Evolutionary conservation across 2,888 invertebrate genomes (phyloP).

Genomic region (Philhelius pedissequus): DNA sequence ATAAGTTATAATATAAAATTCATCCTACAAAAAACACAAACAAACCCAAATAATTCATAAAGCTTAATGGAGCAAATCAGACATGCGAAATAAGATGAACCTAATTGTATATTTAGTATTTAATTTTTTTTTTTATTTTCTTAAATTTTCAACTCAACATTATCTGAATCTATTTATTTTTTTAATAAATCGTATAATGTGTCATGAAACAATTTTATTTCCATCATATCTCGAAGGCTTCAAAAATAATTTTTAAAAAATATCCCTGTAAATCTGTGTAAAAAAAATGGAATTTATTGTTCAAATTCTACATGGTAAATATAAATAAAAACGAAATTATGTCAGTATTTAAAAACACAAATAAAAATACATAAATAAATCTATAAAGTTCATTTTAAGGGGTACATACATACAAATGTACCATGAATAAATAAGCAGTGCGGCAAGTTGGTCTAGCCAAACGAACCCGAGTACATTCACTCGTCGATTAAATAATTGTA

Average conservation of each 20-base stretch:
- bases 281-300: slow-evolving; percentile 53
- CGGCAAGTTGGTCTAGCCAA: too few relatives aligned
- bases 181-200: slow-evolving; percentile 12
- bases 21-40: background rate
- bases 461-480: too few relatives aligned
- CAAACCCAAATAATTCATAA: background rate
- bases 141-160: slow-evolving; percentile 7
- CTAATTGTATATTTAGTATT: slow-evolving; percentile 16
- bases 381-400: too few relatives aligned
- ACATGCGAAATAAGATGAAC: background rate
- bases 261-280: slow-evolving; percentile 51
- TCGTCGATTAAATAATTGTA: too few relatives aligned
- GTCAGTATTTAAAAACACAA: slow-evolving; percentile 13
- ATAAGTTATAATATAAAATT: slow-evolving; percentile 23
- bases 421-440: too few relatives aligned
- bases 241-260: background rate
- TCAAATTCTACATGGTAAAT: slow-evolving; percentile 19
- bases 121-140: slow-evolving; percentile 2
- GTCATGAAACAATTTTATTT: slow-evolving; percentile 31
- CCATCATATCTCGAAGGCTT: slow-evolving; percentile 26
- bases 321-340: slow-evolving; percentile 29
- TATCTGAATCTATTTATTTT: slow-evolving; percentile 39
- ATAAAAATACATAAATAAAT: too few relatives aligned
- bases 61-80: background rate
- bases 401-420: too few relatives aligned